Evolutionary conservation across 2,888 invertebrate species (phyloP).

Genomic region (Parnassius glacialis): DNA sequence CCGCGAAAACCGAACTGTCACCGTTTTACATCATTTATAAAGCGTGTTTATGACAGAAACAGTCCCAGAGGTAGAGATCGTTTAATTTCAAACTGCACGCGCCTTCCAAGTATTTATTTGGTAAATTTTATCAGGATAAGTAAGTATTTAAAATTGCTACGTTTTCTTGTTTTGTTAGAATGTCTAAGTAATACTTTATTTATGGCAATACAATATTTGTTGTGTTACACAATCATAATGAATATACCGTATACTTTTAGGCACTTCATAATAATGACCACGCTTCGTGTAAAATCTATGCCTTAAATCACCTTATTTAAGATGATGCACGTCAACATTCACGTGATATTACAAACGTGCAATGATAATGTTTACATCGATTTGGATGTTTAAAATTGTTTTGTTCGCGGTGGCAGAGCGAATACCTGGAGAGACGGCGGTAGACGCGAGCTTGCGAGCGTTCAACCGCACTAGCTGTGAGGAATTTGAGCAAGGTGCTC

Average conservation of each 20-base stretch:
- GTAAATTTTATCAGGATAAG: too few relatives aligned
- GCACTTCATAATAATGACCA: conserved; percentile 27
- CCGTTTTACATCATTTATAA: conserved; percentile 24
- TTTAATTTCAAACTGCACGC: not conserved
- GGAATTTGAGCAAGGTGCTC: too few relatives aligned
- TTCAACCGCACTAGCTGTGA: too few relatives aligned
- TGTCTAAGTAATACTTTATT: too few relatives aligned
- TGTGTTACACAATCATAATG: too few relatives aligned
- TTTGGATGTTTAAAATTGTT: too few relatives aligned
- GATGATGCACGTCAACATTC: conserved; percentile 43
- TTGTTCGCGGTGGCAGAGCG: conserved; percentile 28
- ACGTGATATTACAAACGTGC: conserved; percentile 44
- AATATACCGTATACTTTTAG: not conserved
- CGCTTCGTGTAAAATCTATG: conserved; percentile 43
- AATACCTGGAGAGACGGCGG: conserved; percentile 25
- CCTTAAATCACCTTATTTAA: conserved; percentile 41
- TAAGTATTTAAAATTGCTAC: too few relatives aligned
- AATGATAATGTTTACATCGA: conserved; percentile 1
- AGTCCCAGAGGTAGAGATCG: conserved; percentile 7
- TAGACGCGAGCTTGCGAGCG: not conserved
- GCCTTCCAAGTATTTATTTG: too few relatives aligned
- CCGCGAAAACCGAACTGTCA: conserved; percentile 21
- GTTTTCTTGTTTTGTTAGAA: too few relatives aligned
- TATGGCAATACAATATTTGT: too few relatives aligned
- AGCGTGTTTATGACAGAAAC: conserved; percentile 17